Evolutionary conservation across 2,888 invertebrate genomes (phyloP).

Genomic region (Slavum lentiscoides): DNA sequence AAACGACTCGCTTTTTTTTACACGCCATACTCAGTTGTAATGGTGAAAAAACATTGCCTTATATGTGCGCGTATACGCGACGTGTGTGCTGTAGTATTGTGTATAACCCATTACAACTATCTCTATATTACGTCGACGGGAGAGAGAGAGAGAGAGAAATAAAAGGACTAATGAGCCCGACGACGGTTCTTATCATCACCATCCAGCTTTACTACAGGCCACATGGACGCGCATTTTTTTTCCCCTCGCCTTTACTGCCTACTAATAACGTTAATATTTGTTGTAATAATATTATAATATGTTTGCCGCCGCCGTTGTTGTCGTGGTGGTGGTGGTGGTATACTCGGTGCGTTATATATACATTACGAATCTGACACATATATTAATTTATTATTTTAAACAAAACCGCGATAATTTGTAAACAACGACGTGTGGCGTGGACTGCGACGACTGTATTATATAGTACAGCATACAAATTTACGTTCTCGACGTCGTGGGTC

Average conservation of each 20-base stretch:
- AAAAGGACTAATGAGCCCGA: constrained; percentile 20
- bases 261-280: too few relatives aligned
- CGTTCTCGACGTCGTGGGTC: too few relatives aligned
- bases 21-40: background rate
- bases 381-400: constrained; percentile 21
- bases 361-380: background rate
- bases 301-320: background rate
- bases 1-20: constrained; percentile 6
- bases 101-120: background rate
- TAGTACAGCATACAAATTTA: background rate
- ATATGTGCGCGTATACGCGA: background rate
- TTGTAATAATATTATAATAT: background rate
- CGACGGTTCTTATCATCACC: constrained; percentile 18
- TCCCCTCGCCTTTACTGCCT: background rate
- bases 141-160: background rate
- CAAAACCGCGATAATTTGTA: constrained; percentile 18
- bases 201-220: too few relatives aligned
- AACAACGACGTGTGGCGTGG: background rate
- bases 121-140: background rate
- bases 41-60: constrained; percentile 14
- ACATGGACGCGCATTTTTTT: background rate
- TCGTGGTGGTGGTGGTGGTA: too few relatives aligned
- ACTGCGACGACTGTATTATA: background rate
- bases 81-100: background rate
- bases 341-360: too few relatives aligned